These are phyloP conservation scores for Hippopotamyrus pictus DNA, from an alignment of 2,797 vertebrate genomes.

Conservation along the genomic window DNA sequence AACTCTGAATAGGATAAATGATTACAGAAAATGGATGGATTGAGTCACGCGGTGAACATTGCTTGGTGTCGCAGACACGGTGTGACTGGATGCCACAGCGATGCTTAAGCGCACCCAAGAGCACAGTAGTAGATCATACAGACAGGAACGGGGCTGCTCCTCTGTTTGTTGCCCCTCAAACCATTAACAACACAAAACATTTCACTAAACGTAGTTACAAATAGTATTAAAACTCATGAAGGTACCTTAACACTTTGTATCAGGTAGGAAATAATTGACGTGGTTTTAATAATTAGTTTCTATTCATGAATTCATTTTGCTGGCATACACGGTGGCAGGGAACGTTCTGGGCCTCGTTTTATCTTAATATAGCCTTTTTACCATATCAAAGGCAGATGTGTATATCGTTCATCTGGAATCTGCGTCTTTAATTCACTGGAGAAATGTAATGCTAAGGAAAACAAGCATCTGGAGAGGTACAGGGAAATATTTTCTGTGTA, in stretches of 20 bases:
- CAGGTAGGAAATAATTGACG: not conserved
- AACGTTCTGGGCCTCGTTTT: not conserved
- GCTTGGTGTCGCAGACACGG: not conserved
- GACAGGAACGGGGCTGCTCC: not conserved
- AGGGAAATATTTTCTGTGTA: not conserved
- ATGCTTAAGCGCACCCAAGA: not conserved
- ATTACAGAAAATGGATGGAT: too few species aligned
- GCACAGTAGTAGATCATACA: not conserved
- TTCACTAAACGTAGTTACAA: not conserved
- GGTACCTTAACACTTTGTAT: not conserved
- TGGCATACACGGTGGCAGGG: not conserved
- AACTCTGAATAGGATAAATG: too few species aligned
- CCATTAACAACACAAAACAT: not conserved
- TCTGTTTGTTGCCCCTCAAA: not conserved
- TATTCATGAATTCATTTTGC: not conserved
- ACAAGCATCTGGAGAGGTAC: not conserved
- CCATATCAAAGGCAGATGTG: conserved; percentile 3
- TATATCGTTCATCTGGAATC: not conserved
- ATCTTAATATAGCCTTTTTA: not conserved
- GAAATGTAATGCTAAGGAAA: not conserved
- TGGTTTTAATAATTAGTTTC: not conserved
- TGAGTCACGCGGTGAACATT: not conserved
- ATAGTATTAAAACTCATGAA: not conserved
- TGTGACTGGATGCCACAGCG: not conserved
- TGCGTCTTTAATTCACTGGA: not conserved